A percentile compares a stretch with the other conserved stretches of the same genome.
These are phyloP conservation scores for Merluccius polli DNA, from an alignment of 2,797 vertebrate genomes.

Conservation along the genomic window DNA sequence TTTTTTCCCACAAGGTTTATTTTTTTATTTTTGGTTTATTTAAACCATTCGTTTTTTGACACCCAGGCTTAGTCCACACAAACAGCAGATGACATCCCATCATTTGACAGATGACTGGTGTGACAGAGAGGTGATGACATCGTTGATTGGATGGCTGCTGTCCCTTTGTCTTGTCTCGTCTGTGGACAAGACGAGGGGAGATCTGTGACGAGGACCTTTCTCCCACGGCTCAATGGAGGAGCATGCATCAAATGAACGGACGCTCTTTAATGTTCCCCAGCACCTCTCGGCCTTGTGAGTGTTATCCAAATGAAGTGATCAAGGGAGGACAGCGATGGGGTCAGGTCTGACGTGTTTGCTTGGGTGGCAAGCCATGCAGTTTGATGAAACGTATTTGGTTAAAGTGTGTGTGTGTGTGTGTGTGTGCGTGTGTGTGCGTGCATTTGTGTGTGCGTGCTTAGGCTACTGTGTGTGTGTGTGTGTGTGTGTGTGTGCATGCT, in stretches of 20 bases:
- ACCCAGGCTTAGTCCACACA: neutral
- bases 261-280: slow-evolving; percentile 27
- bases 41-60: neutral
- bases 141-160: neutral
- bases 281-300: slow-evolving; percentile 22
- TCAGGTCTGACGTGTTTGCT: slow-evolving; percentile 36
- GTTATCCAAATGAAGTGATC: slow-evolving; percentile 47
- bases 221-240: slow-evolving; percentile 1
- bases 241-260: slow-evolving; percentile 21
- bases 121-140: slow-evolving; percentile 9
- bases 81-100: neutral
- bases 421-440: slow-evolving; percentile 6
- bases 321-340: slow-evolving; percentile 12
- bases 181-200: slow-evolving; percentile 12
- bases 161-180: neutral
- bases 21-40: neutral
- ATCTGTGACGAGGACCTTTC: slow-evolving; percentile 5
- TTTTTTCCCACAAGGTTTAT: neutral
- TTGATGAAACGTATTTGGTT: slow-evolving; percentile 22
- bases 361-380: slow-evolving; percentile 19
- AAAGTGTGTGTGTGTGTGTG: slow-evolving; percentile 1
- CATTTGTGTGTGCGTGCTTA: neutral
- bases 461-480: slow-evolving; percentile 8
- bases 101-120: neutral
- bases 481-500: neutral